These are phyloP conservation scores for Mionectes olivaceus DNA, from an alignment of 2,797 vertebrate species.

Conservation along the genomic window DNA sequence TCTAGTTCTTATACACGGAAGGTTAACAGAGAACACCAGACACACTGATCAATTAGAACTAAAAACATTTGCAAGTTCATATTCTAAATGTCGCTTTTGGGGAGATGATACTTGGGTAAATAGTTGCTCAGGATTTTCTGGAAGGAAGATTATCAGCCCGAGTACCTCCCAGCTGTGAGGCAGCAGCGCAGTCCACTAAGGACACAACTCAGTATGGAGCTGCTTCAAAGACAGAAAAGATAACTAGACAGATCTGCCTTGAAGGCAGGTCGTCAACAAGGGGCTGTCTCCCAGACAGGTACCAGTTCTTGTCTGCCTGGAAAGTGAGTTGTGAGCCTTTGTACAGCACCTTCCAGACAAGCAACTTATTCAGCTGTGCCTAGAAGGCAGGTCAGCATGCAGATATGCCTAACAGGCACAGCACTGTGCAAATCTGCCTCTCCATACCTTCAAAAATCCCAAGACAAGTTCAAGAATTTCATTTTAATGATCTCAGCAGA, in stretches of 20 bases:
- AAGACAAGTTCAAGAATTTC: constrained; percentile 44
- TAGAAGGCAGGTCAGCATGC: constrained; percentile 50
- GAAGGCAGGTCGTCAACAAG: constrained; percentile 72
- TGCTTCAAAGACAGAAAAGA: constrained; percentile 74
- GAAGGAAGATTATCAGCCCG: constrained; percentile 45
- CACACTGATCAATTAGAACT: constrained; percentile 13
- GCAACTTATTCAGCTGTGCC: constrained; percentile 12
- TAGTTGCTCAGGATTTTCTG: constrained; percentile 65
- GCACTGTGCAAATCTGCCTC: neutral
- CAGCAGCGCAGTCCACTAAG: constrained; percentile 37
- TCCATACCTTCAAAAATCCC: constrained; percentile 37
- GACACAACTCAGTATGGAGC: constrained; percentile 35
- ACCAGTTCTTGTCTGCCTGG: constrained; percentile 50
- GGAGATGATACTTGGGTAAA: constrained; percentile 45
- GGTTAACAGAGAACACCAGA: neutral
- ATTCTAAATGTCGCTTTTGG: neutral
- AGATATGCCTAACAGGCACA: constrained; percentile 39
- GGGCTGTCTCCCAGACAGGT: constrained; percentile 55
- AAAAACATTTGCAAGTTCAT: constrained; percentile 35
- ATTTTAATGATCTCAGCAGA: constrained; percentile 56
- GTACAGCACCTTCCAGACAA: constrained; percentile 28
- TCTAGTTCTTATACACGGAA: neutral
- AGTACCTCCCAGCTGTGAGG: constrained; percentile 56
- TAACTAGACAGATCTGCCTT: constrained; percentile 77
- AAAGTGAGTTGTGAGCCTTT: constrained; percentile 63